Base-by-base conservation (phyloP, 1,140 invertebrate species). In the Magallana ariakensis region DNA sequence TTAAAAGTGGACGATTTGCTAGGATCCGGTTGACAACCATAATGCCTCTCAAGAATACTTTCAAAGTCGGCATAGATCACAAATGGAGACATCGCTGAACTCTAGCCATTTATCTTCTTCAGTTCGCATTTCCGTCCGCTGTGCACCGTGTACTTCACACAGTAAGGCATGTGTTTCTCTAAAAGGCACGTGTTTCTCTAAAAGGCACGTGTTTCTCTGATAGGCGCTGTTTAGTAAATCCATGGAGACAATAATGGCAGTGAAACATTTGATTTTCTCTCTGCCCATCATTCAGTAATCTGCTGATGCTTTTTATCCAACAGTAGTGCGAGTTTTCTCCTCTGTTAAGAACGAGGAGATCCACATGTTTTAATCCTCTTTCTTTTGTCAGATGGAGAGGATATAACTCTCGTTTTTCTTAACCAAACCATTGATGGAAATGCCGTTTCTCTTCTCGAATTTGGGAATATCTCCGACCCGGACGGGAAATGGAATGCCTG, bases 21-120 rank as follows among this genome's bases (percentile, higher is more conserved):
- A 5, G 58, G 46, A 66, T 55, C 62, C 6, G 15, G 62, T 19
- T 66, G 62, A 66, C 62, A 66, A 9, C 62, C 33, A 33, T 33
- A 33, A 33, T 33, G 33, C 33, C 33, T 33, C 33, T 33, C 62
- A 19, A 66, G 62, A 19, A 66, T 19, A 75, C 70, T 16, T 62
- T 80, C 62, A 55, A 85, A 85, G 53, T 85, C 62, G 15, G 55
- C 81, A 62, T 46, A 83, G 16, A 87, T 57, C 13, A 57, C 70
- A 46, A 16, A 80, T 6, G 66, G 70, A 58, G 15, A 86, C 8
- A 60, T 85, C 70, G n/a, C n/a, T 55, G 26, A 56, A 85, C 33
- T 80, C 10, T 16, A 85, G 53, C 66, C 62, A 80, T 80, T 85
- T 85, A 22, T 85, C 54, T 70, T 85, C 66, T 33, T 85, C 84